Evolutionary conservation across 2,888 invertebrate genomes (phyloP).

Genomic region (Eristalinus aeneus): DNA sequence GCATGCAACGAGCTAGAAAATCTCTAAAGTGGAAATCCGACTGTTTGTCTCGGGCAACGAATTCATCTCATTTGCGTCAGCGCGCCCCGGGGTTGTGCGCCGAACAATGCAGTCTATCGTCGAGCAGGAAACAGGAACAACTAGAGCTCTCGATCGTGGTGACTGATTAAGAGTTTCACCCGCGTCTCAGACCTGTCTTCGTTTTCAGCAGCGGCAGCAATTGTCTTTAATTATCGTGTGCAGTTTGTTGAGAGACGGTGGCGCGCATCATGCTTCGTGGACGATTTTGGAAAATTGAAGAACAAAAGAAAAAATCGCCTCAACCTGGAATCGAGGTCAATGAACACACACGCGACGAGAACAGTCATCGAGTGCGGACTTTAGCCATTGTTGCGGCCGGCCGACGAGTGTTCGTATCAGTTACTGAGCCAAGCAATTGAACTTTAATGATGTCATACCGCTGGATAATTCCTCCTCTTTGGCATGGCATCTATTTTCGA

Average conservation of each 20-base stretch:
- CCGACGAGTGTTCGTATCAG: not conserved
- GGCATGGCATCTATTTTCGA: constrained; percentile 44
- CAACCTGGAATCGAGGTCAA: constrained; percentile 39
- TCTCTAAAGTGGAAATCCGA: constrained; percentile 55
- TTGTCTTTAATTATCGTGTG: constrained; percentile 30
- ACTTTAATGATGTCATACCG: constrained; percentile 67
- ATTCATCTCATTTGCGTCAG: constrained; percentile 38
- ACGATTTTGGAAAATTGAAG: not conserved
- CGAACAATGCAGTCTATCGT: not conserved
- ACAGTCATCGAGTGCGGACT: not conserved
- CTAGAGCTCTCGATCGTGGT: not conserved
- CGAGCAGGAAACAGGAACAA: not conserved
- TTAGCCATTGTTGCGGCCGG: not conserved
- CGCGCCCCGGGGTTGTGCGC: not conserved
- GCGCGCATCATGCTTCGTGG: constrained; percentile 22
- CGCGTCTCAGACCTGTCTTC: not conserved
- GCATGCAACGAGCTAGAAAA: constrained; percentile 50
- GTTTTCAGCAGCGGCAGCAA: not conserved
- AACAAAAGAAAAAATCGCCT: constrained; percentile 7
- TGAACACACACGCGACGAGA: constrained; percentile 35
- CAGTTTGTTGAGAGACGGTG: constrained; percentile 5
- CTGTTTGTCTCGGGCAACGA: constrained; percentile 36
- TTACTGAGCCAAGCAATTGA: constrained; percentile 52
- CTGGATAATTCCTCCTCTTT: constrained; percentile 35
- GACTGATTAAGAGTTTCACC: not conserved